A percentile compares a stretch with the other conserved stretches of the same genome.
These are phyloP conservation scores for Rhagonycha fulva DNA, from an alignment of 2,888 invertebrate species.

Conservation along the genomic window DNA sequence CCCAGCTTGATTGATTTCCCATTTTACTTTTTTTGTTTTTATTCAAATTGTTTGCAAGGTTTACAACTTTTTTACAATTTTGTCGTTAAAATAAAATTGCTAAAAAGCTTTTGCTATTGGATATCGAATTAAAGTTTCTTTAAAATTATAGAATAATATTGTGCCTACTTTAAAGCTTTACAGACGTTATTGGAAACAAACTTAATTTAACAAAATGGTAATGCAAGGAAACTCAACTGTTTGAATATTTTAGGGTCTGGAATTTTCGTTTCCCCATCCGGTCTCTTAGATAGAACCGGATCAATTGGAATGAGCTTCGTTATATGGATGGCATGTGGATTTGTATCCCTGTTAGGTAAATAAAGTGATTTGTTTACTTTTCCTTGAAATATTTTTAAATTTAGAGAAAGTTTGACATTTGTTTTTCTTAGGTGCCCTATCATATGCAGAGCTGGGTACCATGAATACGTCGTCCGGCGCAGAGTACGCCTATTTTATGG, in stretches of 20 bases:
- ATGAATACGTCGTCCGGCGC: conserved; percentile 95
- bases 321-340: conserved; percentile 93
- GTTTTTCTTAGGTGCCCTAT: conserved; percentile 76
- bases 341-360: conserved; percentile 87
- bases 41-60: background rate
- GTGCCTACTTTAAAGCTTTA: background rate
- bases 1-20: no score
- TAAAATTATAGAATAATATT: background rate
- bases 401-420: background rate
- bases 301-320: conserved; percentile 94
- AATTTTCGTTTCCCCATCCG: conserved; percentile 97
- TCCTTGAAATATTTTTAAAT: background rate
- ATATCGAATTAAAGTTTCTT: background rate
- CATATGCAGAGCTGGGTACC: conserved; percentile 93
- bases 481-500: conserved; percentile 95
- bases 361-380: conserved; percentile 30
- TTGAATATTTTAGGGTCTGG: conserved; percentile 76
- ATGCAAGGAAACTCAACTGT: background rate
- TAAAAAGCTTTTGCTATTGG: no score
- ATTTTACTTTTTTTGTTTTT: background rate
- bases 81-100: no score
- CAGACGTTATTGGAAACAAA: background rate
- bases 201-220: background rate
- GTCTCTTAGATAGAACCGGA: conserved; percentile 87
- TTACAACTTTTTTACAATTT: background rate